A percentile compares a stretch with the other conserved stretches of the same genome.
These are phyloP conservation scores for Forbesichthys agassizii DNA, from an alignment of 2,113 vertebrate species.

Conservation along the genomic window DNA sequence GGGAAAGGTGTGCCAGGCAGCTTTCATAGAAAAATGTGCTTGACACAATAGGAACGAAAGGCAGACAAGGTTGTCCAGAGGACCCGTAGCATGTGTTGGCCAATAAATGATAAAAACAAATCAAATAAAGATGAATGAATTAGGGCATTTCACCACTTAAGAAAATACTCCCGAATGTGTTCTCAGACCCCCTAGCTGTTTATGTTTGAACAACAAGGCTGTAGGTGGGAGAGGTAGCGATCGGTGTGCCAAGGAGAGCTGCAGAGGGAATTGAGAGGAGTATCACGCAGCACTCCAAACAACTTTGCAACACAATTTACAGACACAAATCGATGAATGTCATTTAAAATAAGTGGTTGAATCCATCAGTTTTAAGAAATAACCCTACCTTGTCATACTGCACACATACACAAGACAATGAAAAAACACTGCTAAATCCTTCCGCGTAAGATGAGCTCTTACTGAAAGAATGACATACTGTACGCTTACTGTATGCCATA, in stretches of 20 bases:
- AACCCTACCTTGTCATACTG: background rate
- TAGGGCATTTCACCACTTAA: too few species aligned
- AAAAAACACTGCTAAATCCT: background rate
- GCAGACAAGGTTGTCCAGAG: slow-evolving; percentile 36
- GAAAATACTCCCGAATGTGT: too few species aligned
- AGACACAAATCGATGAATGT: too few species aligned
- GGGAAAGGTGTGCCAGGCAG: slow-evolving; percentile 59
- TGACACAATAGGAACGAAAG: slow-evolving; percentile 34
- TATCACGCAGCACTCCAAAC: too few species aligned
- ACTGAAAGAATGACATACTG: background rate
- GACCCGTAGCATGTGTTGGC: background rate
- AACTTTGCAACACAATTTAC: too few species aligned
- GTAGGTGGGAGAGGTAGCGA: too few species aligned
- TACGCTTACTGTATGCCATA: slow-evolving; percentile 2
- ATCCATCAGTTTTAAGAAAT: too few species aligned
- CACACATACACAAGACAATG: background rate
- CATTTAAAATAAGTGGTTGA: too few species aligned
- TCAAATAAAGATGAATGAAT: background rate
- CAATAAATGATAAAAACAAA: slow-evolving; percentile 23
- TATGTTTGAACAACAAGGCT: too few species aligned
- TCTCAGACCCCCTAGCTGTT: too few species aligned
- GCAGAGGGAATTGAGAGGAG: too few species aligned
- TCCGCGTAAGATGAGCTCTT: slow-evolving; percentile 19
- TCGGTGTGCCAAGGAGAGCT: too few species aligned
- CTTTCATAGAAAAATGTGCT: slow-evolving; percentile 56